These are phyloP conservation scores for Notothenia coriiceps DNA, from an alignment of 2,113 vertebrate genomes.

Conservation along the genomic window DNA sequence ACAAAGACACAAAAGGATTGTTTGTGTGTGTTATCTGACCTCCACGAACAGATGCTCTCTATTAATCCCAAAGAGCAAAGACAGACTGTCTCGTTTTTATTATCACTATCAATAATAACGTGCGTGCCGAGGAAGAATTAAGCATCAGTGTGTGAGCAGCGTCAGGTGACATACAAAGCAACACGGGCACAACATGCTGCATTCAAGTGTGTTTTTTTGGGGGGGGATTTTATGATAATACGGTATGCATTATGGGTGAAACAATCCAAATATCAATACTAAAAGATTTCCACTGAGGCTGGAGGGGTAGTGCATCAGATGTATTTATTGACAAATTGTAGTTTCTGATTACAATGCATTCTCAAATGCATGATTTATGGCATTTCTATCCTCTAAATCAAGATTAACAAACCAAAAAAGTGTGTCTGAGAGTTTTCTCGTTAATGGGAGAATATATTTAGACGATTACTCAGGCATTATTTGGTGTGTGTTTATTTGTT, in stretches of 20 bases:
- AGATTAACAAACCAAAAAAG: constrained; percentile 16
- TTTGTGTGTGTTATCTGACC: constrained; percentile 42
- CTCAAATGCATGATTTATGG: constrained; percentile 21
- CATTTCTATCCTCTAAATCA: background rate
- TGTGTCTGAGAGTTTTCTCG: constrained; percentile 9
- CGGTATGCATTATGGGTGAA: constrained; percentile 16
- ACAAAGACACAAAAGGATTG: background rate
- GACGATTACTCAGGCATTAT: constrained; percentile 35
- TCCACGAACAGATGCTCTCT: constrained; percentile 71
- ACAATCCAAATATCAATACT: constrained; percentile 37
- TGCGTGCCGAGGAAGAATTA: constrained; percentile 44
- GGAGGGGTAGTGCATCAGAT: constrained; percentile 36
- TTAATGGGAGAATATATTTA: constrained; percentile 20
- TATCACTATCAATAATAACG: constrained; percentile 75
- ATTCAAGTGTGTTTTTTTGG: background rate
- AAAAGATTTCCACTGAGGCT: constrained; percentile 28
- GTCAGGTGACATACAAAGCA: constrained; percentile 39
- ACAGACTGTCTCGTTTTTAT: constrained; percentile 76
- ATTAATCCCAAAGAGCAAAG: constrained; percentile 76
- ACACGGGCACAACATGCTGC: constrained; percentile 16
- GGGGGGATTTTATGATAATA: constrained; percentile 18
- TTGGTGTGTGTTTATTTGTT: constrained; percentile 25
- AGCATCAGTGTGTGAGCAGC: constrained; percentile 20
- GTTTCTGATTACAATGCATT: constrained; percentile 60
- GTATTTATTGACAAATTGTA: constrained; percentile 47